phyloP scores from a whole-genome alignment of 2,113 vertebrate genomes.

The Synchiropus splendidus region DNA sequence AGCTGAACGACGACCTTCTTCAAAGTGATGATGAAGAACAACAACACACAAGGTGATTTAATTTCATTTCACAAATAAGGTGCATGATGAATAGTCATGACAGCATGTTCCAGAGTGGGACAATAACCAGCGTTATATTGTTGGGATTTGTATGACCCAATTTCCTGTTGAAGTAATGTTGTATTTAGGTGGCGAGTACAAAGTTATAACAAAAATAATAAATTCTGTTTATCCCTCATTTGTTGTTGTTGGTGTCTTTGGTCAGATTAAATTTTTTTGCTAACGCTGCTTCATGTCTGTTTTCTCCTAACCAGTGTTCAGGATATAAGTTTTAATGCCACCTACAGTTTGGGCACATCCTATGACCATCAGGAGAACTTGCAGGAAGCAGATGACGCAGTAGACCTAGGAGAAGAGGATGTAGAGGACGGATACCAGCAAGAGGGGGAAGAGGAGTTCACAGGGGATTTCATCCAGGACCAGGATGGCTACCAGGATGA shows the following conservation, averaged over 20 bases:
- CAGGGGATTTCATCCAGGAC: constrained; percentile 69
- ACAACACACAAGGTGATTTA: no score
- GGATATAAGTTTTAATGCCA: constrained; percentile 74
- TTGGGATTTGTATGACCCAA: no score
- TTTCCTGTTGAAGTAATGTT: no score
- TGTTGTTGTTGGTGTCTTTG: no score
- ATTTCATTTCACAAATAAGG: no score
- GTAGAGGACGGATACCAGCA: constrained; percentile 35
- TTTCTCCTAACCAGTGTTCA: constrained; percentile 61
- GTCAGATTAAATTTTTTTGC: no score
- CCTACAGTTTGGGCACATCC: constrained; percentile 65
- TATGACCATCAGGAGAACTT: constrained; percentile 71
- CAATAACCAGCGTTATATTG: no score
- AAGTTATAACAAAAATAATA: no score
- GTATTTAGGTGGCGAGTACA: no score
- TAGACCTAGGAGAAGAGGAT: constrained; percentile 52
- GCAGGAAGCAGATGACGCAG: constrained; percentile 68
- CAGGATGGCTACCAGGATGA: constrained; percentile 77
- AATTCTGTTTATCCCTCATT: no score
- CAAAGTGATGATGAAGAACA: constrained; percentile 92
- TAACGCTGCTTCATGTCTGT: constrained; percentile 13
- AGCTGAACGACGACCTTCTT: constrained; percentile 92
- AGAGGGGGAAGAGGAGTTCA: constrained; percentile 64
- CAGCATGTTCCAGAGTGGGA: no score
- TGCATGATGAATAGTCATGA: no score